These are phyloP conservation scores for Festucalex cinctus DNA, from an alignment of 2,113 vertebrate genomes.

Conservation along the genomic window DNA sequence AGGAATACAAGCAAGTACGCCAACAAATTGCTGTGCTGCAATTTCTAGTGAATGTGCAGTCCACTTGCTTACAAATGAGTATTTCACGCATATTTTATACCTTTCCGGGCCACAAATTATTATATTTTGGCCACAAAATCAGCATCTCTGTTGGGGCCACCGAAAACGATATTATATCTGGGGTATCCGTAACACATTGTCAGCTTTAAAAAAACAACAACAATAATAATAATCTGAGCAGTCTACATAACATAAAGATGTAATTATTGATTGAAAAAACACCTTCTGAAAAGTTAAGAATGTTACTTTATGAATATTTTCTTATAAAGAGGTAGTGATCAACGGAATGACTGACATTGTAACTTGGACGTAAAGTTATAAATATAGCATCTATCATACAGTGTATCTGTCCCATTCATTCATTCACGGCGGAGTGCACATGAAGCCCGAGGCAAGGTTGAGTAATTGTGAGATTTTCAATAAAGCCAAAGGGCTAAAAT, in stretches of 20 bases:
- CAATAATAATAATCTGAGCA: constrained; percentile 20
- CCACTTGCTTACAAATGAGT: neutral
- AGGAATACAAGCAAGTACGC: neutral
- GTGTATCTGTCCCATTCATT: neutral
- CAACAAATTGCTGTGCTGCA: neutral
- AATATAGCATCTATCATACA: neutral
- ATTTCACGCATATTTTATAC: neutral
- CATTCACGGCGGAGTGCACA: neutral
- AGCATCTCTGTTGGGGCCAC: neutral
- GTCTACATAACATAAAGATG: constrained; percentile 23
- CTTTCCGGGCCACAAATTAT: neutral
- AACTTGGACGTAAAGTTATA: constrained; percentile 2
- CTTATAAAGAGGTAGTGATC: constrained; percentile 70
- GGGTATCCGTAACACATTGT: neutral
- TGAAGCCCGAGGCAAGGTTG: neutral
- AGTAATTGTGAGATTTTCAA: neutral
- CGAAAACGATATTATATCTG: neutral
- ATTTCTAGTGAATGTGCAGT: neutral
- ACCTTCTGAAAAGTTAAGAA: constrained; percentile 13
- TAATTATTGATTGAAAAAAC: constrained; percentile 54
- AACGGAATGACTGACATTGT: constrained; percentile 55
- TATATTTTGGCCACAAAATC: neutral
- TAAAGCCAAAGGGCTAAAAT: constrained; percentile 12
- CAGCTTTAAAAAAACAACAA: neutral
- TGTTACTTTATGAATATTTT: constrained; percentile 53